Evolutionary conservation across 2,113 vertebrate species (phyloP).

Genomic region (Danio rerio): DNA sequence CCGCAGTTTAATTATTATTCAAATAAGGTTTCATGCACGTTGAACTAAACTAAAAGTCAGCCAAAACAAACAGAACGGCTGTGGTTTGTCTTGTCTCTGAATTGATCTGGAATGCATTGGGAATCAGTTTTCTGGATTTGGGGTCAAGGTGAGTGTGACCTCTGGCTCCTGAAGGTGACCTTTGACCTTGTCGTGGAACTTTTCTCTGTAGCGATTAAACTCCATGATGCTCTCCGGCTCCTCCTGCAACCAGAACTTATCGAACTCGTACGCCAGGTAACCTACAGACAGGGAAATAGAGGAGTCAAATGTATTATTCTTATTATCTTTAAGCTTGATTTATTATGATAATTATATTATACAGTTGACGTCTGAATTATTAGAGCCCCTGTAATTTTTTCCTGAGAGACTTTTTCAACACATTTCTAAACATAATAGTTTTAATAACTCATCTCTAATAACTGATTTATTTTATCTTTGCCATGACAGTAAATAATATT

Average conservation of each 20-base stretch:
- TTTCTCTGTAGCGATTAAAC: conserved; percentile 96
- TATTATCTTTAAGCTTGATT: no score
- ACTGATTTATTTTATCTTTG: no score
- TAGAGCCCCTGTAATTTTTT: no score
- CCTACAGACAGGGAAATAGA: conserved; percentile 70
- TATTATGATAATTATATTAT: no score
- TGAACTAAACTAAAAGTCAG: conserved; percentile 6
- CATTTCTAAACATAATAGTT: no score
- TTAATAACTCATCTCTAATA: no score
- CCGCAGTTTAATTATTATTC: not conserved
- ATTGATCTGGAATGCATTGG: not conserved
- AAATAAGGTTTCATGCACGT: conserved; percentile 11
- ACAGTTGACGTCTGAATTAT: no score
- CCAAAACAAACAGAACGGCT: not conserved
- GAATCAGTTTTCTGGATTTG: conserved; percentile 61
- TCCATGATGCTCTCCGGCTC: conserved; percentile 98
- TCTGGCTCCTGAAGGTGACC: conserved; percentile 79
- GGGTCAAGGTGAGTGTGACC: conserved; percentile 78
- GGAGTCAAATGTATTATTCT: no score
- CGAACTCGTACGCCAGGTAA: conserved; percentile 94
- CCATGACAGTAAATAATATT: no score
- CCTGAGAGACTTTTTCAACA: no score
- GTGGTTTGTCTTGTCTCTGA: not conserved
- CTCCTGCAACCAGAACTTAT: conserved; percentile 96
- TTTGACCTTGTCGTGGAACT: conserved; percentile 90